Percentiles rank a stretch among this genome's conserved stretches.
phyloP scores from a whole-genome alignment of 1,140 invertebrate genomes.

The Stenopsyche tienmushanensis region DNA sequence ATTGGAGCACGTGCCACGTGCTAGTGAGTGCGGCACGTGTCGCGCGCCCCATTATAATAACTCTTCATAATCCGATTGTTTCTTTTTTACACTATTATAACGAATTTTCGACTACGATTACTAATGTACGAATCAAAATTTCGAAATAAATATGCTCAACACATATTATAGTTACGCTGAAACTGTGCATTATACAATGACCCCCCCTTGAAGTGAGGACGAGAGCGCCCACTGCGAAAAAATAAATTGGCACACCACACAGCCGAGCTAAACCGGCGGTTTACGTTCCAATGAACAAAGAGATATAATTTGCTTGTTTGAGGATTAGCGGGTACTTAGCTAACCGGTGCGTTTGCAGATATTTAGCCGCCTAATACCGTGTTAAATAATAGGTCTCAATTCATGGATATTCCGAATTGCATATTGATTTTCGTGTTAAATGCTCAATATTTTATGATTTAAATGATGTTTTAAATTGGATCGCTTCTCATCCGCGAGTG shows the following conservation, averaged over 20 bases:
- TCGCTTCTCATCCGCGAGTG: too few relatives aligned
- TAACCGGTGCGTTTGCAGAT: constrained; percentile 11
- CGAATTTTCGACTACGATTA: too few relatives aligned
- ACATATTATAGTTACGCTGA: not conserved
- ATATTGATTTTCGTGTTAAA: too few relatives aligned
- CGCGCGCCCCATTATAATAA: too few relatives aligned
- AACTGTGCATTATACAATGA: not conserved
- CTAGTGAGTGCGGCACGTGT: constrained; percentile 12
- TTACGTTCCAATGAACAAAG: constrained; percentile 24
- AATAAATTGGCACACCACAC: constrained; percentile 2
- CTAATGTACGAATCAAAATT: too few relatives aligned
- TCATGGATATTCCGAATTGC: too few relatives aligned
- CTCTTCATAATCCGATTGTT: too few relatives aligned
- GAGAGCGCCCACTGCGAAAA: constrained; percentile 6
- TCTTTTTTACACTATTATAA: too few relatives aligned
- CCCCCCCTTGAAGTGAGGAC: not conserved
- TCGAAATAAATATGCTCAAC: not conserved
- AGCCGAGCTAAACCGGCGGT: constrained; percentile 26
- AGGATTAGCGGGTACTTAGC: constrained; percentile 36
- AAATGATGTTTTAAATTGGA: too few relatives aligned
- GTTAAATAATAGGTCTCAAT: too few relatives aligned
- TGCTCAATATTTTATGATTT: too few relatives aligned
- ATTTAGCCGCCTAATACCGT: too few relatives aligned
- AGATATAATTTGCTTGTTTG: constrained; percentile 27
- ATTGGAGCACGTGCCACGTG: constrained; percentile 17